Conservation (phyloP, 2,113 vertebrate species). For the Perca fluviatilis region DNA sequence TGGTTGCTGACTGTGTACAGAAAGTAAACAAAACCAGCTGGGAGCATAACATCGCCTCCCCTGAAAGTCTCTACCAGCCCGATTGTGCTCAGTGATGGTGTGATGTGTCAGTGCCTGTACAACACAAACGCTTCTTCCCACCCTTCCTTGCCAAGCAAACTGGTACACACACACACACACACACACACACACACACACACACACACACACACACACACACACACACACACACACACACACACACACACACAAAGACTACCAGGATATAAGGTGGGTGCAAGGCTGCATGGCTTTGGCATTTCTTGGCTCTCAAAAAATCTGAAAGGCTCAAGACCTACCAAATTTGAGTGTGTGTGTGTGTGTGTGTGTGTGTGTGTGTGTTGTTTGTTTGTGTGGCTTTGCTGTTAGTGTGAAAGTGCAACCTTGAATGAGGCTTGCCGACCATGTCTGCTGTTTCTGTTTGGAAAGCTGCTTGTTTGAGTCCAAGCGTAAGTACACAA, state of each 20-base stretch:
- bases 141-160: neutral
- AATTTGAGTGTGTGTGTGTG: neutral
- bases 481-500: slow-evolving; percentile 47
- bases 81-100: neutral
- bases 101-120: too few species aligned
- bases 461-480: slow-evolving; percentile 55
- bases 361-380: neutral
- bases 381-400: neutral
- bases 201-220: neutral
- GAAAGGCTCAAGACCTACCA: neutral
- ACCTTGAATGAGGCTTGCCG: slow-evolving; percentile 28
- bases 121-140: too few species aligned
- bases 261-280: neutral
- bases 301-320: neutral
- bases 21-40: neutral
- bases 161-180: neutral
- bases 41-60: neutral
- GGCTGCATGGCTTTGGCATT: neutral
- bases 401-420: slow-evolving; percentile 8
- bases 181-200: neutral
- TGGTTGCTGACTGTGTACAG: neutral
- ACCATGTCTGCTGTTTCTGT: slow-evolving; percentile 35
- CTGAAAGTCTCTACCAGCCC: neutral
- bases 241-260: neutral
- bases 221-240: too few species aligned